phyloP scores from a whole-genome alignment of 2,113 vertebrate species.

The Podarcis muralis region DNA sequence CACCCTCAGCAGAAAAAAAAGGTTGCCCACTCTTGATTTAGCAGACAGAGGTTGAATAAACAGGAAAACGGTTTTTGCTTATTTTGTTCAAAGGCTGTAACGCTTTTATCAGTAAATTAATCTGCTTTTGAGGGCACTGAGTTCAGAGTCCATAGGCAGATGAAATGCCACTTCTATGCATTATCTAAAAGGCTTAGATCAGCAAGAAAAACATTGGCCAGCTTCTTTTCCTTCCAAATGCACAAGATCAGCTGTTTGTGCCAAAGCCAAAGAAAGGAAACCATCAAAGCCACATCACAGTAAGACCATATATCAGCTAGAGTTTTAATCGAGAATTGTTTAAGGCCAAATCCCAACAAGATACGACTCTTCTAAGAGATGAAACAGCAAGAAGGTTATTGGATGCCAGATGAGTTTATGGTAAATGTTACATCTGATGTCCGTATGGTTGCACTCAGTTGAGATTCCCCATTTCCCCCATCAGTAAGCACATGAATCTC shows the following conservation, averaged over 20 bases:
- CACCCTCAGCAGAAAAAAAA: not conserved
- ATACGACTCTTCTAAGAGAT: slow-evolving; percentile 48
- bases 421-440: not conserved
- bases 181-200: slow-evolving; percentile 57
- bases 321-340: slow-evolving; percentile 41
- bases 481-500: not conserved
- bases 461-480: fast-evolving
- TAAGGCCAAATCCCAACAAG: slow-evolving; percentile 46
- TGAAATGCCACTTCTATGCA: slow-evolving; percentile 33
- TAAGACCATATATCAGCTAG: slow-evolving; percentile 38
- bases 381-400: slow-evolving; percentile 18
- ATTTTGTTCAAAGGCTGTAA: slow-evolving; percentile 45
- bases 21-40: not conserved
- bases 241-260: slow-evolving; percentile 45
- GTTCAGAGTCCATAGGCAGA: slow-evolving; percentile 61
- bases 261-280: slow-evolving; percentile 47
- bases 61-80: slow-evolving; percentile 11
- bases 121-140: slow-evolving; percentile 34
- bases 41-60: not conserved
- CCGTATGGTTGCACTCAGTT: not conserved
- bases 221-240: slow-evolving; percentile 38
- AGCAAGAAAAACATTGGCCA: slow-evolving; percentile 46
- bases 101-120: slow-evolving; percentile 33
- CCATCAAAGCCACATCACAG: slow-evolving; percentile 65
- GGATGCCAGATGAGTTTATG: not conserved